A percentile compares a stretch with the other conserved stretches of the same genome.
These are phyloP conservation scores for Oxyruncus cristatus DNA, from an alignment of 2,113 vertebrate species.

Conservation along the genomic window DNA sequence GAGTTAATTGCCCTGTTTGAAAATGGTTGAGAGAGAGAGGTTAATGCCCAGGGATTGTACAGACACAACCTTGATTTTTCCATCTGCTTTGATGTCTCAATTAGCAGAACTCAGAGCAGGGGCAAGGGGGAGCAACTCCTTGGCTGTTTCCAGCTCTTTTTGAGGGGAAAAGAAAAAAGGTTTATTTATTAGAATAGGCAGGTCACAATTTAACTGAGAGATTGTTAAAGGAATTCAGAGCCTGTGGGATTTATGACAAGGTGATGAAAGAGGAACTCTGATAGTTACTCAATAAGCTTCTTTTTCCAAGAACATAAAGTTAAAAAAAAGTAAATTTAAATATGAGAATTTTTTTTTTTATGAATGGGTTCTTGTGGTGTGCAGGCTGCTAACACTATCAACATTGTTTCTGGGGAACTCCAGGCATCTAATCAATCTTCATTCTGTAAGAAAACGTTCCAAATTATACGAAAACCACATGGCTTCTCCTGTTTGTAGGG, in stretches of 20 bases:
- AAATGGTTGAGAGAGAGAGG: not conserved
- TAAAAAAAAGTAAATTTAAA: conserved; percentile 36
- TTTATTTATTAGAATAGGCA: conserved; percentile 60
- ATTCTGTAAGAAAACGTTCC: conserved; percentile 57
- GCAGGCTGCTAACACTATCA: conserved; percentile 69
- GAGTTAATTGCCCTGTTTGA: not conserved
- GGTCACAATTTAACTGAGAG: conserved; percentile 57
- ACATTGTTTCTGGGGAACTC: conserved; percentile 67
- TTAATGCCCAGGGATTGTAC: not conserved
- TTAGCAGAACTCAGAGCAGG: conserved; percentile 9
- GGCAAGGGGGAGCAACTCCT: not conserved
- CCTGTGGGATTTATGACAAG: conserved; percentile 61
- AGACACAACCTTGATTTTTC: conserved; percentile 36
- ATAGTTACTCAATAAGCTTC: conserved; percentile 61
- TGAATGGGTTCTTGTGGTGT: conserved; percentile 65
- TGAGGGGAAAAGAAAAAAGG: not conserved
- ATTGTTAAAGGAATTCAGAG: conserved; percentile 64
- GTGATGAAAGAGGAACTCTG: conserved; percentile 65
- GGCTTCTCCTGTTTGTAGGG: conserved; percentile 60
- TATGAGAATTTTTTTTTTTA: conserved; percentile 36
- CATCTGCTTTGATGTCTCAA: conserved; percentile 51
- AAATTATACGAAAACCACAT: conserved; percentile 66
- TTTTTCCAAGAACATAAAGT: conserved; percentile 57
- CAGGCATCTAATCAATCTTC: conserved; percentile 71
- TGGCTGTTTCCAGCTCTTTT: not conserved